Conservation (phyloP, 1,140 invertebrate species). For the Meloidogyne exigua region DNA sequence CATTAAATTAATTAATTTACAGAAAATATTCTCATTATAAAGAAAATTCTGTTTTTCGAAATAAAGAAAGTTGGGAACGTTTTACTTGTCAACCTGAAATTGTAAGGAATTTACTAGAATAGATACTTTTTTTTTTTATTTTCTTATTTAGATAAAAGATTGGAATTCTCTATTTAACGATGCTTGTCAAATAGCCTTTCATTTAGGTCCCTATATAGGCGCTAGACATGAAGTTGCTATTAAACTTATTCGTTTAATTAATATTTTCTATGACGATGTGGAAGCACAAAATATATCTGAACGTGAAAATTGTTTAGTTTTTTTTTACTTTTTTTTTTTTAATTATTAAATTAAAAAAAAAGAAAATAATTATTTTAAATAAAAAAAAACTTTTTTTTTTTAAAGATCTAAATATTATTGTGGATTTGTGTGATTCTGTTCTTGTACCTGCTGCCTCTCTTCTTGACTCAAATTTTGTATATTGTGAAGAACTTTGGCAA, state of each 20-base stretch:
- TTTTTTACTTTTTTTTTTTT: background rate
- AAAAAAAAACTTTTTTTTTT: constrained; percentile 18
- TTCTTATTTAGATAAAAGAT: constrained; percentile 33
- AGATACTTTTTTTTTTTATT: constrained; percentile 21
- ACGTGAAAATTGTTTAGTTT: background rate
- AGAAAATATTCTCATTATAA: constrained; percentile 37
- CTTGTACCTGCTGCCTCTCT: constrained; percentile 85
- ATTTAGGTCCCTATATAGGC: constrained; percentile 82
- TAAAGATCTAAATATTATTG: constrained; percentile 66
- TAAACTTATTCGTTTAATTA: constrained; percentile 73
- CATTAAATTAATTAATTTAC: constrained; percentile 34
- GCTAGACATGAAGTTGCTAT: constrained; percentile 77
- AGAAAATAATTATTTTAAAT: too few species aligned
- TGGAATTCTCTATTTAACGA: constrained; percentile 73
- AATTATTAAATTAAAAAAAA: too few species aligned
- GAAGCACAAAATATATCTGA: constrained; percentile 26
- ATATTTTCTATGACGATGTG: constrained; percentile 74
- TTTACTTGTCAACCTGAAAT: constrained; percentile 32
- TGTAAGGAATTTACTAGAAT: background rate
- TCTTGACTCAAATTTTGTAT: constrained; percentile 87
- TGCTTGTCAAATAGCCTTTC: constrained; percentile 81
- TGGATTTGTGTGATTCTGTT: constrained; percentile 80
- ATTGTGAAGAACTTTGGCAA: constrained; percentile 91
- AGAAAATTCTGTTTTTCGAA: constrained; percentile 10
- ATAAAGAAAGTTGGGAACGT: constrained; percentile 34